Conservation (phyloP, 2,797 vertebrate species). For the Etheostoma perlongum region DNA sequence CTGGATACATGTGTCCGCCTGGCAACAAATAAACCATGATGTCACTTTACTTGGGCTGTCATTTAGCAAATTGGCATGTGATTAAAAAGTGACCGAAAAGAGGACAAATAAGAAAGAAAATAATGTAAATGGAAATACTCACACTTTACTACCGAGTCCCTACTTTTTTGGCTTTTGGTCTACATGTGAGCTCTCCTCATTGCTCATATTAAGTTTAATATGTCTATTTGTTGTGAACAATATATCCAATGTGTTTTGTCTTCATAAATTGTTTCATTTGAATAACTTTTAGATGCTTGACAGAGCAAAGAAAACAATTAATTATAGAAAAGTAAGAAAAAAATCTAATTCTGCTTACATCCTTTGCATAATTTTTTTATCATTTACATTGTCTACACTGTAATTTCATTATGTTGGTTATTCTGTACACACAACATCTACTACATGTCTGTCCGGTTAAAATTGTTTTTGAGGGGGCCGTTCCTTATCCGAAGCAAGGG, state of each 20-base stretch:
- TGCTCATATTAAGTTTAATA: background rate
- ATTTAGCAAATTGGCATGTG: background rate
- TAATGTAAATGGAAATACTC: background rate
- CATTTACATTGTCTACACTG: too few species aligned
- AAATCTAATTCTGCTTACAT: background rate
- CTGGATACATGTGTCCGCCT: slow-evolving; percentile 82
- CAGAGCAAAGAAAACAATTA: background rate
- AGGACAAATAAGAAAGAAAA: background rate
- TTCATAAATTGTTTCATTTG: background rate
- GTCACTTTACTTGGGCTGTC: background rate
- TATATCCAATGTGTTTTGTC: background rate
- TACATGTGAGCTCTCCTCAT: background rate
- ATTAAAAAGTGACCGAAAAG: too few species aligned
- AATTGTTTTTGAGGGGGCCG: background rate
- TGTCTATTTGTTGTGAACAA: background rate
- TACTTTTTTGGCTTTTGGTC: background rate
- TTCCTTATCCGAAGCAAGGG: background rate
- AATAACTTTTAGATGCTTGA: background rate
- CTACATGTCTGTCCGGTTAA: background rate
- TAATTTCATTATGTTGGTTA: background rate
- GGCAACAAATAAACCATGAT: background rate
- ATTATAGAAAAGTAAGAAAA: too few species aligned
- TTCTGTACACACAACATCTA: background rate
- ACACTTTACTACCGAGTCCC: background rate
- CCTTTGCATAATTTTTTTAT: background rate